These are phyloP conservation scores for Cephalopachus bancanus DNA, from an alignment of 2,797 vertebrate species.

Conservation along the genomic window DNA sequence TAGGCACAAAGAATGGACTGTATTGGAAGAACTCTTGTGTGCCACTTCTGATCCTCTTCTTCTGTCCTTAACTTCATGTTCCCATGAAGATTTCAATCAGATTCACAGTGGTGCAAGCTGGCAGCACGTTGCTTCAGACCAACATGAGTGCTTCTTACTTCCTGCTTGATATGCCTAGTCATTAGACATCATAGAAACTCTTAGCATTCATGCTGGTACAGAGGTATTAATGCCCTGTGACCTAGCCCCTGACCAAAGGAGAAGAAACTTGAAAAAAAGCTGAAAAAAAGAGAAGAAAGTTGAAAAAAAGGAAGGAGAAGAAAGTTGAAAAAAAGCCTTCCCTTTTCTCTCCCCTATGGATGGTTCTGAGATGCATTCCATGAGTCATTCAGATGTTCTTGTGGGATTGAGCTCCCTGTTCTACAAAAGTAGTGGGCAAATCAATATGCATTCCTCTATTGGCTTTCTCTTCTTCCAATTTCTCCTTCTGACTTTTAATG, in stretches of 20 bases:
- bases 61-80: neutral
- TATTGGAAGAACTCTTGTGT: neutral
- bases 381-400: neutral
- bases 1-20: neutral
- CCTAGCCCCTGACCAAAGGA: neutral
- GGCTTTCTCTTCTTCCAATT: neutral
- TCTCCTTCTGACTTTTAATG: neutral
- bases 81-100: neutral
- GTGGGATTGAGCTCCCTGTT: neutral
- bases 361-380: neutral
- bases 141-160: neutral
- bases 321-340: neutral
- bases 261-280: neutral
- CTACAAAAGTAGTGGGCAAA: neutral
- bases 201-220: neutral
- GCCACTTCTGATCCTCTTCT: neutral
- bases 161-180: neutral
- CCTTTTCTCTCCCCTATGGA: neutral
- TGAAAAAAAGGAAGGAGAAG: no score
- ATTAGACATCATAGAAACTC: neutral
- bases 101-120: neutral
- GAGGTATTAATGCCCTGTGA: neutral
- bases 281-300: no score
- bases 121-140: neutral
- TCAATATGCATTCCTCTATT: neutral